Base-by-base conservation (phyloP, 2,797 vertebrate species). In the Girardinus metallicus region DNA sequence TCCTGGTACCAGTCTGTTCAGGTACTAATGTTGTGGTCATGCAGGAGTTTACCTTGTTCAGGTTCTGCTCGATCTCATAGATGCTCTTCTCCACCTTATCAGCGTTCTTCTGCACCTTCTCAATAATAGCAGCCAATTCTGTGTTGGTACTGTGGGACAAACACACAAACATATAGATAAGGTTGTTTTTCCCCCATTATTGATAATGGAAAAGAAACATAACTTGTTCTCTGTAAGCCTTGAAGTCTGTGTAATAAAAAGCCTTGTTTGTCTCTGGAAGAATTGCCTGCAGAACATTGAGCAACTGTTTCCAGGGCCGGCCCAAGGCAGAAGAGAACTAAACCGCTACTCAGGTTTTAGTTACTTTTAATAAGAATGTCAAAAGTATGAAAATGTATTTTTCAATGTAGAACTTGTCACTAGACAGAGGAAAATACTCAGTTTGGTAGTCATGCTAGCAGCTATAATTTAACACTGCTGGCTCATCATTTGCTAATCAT, bases 11-110 rank as follows among this genome's bases (percentile, higher is more conserved):
- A 39, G 18, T 68, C 16, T 36, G 16, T 36, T 21, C 60, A 36
- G 60, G 29, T 64, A 1, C 4, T 34, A 7, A 16, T 62, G 57
- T 29, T 62, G 15, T 18, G 60, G 60, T 18, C 31, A 60, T 12
- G 29, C 16, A 36, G 5, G 1, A 5, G 9, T 0, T 5, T 84
- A 99, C 99, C 11, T 95, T 97, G 77, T 98, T 98, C 92, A 99
- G 96, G 81, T 97, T 97, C 91, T 97, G 95, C 90, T 99, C 98
- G 0, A 96, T 92, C 46, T 99, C 97, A 77, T 96, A 94, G 51
- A 99, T 98, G 94, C 97, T 97, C 85, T 96, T 97, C 91, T 99
- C 98, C 96, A 99, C 99, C 85, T 97, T 97, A 91, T 99, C 99
- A 0, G 98, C 99, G 96, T 97, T 98, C 88, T 95, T 97, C 95